phyloP scores from a whole-genome alignment of 2,113 vertebrate species.

The Chionomys nivalis region DNA sequence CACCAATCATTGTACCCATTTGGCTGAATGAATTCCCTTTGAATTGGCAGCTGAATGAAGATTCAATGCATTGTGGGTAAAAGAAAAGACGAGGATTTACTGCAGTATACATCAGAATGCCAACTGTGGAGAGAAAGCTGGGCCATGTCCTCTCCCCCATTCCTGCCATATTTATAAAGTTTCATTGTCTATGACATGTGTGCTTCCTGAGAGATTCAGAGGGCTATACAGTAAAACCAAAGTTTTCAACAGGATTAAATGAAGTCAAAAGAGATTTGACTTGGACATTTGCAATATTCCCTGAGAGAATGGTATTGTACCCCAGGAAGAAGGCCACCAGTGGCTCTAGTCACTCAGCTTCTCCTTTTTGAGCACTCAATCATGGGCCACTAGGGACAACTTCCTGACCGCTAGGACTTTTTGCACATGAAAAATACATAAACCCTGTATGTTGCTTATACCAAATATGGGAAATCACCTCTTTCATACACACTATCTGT shows the following conservation, averaged over 20 bases:
- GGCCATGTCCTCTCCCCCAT: neutral
- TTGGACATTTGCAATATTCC: neutral
- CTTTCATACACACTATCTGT: slow-evolving; percentile 20
- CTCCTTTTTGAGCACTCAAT: neutral
- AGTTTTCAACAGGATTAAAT: neutral
- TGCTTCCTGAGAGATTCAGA: neutral
- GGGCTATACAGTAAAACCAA: neutral
- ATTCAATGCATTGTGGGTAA: neutral
- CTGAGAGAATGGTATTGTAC: neutral
- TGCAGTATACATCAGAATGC: neutral
- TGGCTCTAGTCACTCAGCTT: neutral
- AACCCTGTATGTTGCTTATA: neutral
- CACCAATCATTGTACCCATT: neutral
- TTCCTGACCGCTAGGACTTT: neutral
- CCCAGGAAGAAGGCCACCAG: neutral
- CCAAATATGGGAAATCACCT: neutral
- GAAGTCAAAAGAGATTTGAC: neutral
- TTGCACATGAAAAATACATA: slow-evolving; percentile 10
- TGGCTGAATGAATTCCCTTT: neutral
- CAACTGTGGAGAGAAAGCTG: neutral
- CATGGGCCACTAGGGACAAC: slow-evolving; percentile 25
- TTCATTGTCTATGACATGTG: neutral
- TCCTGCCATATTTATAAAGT: neutral
- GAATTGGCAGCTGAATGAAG: neutral
- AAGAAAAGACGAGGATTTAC: neutral